Conservation (phyloP, 2,113 vertebrate genomes). For the Alouatta palliata region DNA sequence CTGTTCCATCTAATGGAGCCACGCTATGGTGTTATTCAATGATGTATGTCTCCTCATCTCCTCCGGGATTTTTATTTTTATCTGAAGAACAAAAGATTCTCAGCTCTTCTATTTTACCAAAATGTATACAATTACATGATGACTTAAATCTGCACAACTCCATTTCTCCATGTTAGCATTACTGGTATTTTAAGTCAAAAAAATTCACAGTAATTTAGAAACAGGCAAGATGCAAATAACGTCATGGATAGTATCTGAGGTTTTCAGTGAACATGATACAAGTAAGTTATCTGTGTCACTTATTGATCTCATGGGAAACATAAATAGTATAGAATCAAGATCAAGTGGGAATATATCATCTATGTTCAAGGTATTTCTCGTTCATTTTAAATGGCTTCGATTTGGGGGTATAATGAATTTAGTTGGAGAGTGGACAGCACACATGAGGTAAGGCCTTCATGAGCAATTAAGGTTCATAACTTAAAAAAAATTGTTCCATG, state of each 20-base stretch:
- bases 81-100: background rate
- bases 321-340: background rate
- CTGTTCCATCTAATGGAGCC: too few species aligned
- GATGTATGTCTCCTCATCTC: background rate
- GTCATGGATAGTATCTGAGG: fast-evolving
- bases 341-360: background rate
- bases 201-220: background rate
- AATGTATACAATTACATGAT: fast-evolving
- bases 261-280: background rate
- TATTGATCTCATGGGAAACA: fast-evolving
- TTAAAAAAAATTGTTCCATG: fast-evolving
- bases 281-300: background rate
- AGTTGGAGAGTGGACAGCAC: fast-evolving
- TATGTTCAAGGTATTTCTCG: background rate
- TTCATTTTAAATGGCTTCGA: background rate
- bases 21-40: fast-evolving
- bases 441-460: background rate
- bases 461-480: background rate
- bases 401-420: background rate
- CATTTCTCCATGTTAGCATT: background rate
- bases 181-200: background rate
- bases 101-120: background rate
- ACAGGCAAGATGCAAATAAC: background rate
- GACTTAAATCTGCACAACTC: background rate
- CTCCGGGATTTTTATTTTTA: background rate